Conservation (phyloP, 37 sponge, comb jelly and placozoan genomes). For the Corticium candelabrum region DNA sequence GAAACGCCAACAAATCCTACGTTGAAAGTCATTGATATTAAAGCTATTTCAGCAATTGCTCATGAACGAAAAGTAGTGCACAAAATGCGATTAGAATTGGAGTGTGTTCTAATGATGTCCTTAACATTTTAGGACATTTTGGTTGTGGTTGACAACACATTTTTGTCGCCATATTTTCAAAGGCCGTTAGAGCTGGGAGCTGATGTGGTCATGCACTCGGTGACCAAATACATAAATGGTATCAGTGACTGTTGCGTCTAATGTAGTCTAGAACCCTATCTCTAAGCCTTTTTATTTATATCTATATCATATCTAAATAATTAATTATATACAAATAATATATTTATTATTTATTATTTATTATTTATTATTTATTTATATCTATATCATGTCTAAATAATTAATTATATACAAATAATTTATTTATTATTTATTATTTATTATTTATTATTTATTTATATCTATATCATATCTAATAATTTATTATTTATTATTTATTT, state of each 20-base stretch:
- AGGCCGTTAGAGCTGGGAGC: slow-evolving; percentile 84
- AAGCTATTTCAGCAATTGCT: slow-evolving; percentile 46
- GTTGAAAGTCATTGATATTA: slow-evolving; percentile 65
- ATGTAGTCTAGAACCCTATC: neutral
- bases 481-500: too few species aligned
- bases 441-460: too few species aligned
- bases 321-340: too few species aligned
- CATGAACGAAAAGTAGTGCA: slow-evolving; percentile 79
- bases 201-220: slow-evolving; percentile 83
- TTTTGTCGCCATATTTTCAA: slow-evolving; percentile 80
- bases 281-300: too few species aligned
- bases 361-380: too few species aligned
- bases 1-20: slow-evolving; percentile 90
- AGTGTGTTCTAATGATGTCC: slow-evolving; percentile 46
- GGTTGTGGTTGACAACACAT: slow-evolving; percentile 93
- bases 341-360: too few species aligned
- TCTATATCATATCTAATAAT: too few species aligned
- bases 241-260: too few species aligned
- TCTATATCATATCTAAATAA: too few species aligned
- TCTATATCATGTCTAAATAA: too few species aligned
- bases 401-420: too few species aligned
- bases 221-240: slow-evolving; percentile 97
- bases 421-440: too few species aligned
- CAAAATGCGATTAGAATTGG: slow-evolving; percentile 59
- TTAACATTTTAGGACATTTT: slow-evolving; percentile 48